These are phyloP conservation scores for Etheostoma nigrum DNA, from an alignment of 2,797 vertebrate genomes.

Conservation along the genomic window DNA sequence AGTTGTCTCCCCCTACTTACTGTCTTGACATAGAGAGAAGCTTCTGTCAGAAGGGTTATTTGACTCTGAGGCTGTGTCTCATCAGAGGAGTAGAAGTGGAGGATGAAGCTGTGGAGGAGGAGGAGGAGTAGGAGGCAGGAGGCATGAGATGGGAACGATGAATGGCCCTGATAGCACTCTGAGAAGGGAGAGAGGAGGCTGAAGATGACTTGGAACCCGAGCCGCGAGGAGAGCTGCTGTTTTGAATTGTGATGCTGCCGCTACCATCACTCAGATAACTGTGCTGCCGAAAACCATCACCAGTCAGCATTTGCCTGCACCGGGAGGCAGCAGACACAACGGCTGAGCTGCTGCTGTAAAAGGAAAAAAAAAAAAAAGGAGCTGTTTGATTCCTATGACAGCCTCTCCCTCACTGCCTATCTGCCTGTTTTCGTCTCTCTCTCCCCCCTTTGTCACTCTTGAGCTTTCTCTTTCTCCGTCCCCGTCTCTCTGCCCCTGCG, in stretches of 20 bases:
- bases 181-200: conserved; percentile 67
- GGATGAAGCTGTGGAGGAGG: conserved; percentile 70
- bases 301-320: conserved; percentile 67
- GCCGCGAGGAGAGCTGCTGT: conserved; percentile 61
- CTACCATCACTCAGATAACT: conserved; percentile 73
- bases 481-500: conserved; percentile 76
- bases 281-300: conserved; percentile 73
- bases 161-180: conserved; percentile 75
- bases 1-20: conserved; percentile 73
- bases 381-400: conserved; percentile 75
- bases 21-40: conserved; percentile 81
- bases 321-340: conserved; percentile 72
- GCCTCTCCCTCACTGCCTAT: conserved; percentile 67
- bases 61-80: conserved; percentile 80
- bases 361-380: conserved; percentile 48
- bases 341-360: conserved; percentile 60
- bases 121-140: conserved; percentile 62
- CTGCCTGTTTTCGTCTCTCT: conserved; percentile 57
- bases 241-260: conserved; percentile 64
- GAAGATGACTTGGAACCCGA: conserved; percentile 75
- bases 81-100: conserved; percentile 77
- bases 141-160: conserved; percentile 75
- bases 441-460: conserved; percentile 51
- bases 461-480: conserved; percentile 68
- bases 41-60: conserved; percentile 81